Percentiles rank a stretch among this genome's conserved stretches.
phyloP scores from a whole-genome alignment of 2,888 invertebrate genomes.

The Aproaerema taeniolella region DNA sequence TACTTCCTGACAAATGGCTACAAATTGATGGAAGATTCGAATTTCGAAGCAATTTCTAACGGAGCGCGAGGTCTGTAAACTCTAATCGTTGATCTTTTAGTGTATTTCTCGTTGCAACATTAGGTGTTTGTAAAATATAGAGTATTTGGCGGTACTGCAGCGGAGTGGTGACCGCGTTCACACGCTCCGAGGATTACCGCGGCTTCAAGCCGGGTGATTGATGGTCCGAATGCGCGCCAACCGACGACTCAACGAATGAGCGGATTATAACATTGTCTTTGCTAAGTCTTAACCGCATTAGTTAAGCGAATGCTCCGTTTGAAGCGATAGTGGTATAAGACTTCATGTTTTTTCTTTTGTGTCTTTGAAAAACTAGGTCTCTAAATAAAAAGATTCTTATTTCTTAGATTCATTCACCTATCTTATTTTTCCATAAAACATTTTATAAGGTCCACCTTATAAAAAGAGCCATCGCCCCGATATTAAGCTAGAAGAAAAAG shows the following conservation, averaged over 20 bases:
- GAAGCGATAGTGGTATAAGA: no score
- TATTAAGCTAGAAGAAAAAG: no score
- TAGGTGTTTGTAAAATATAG: constrained; percentile 53
- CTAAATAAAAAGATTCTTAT: no score
- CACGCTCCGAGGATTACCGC: constrained; percentile 60
- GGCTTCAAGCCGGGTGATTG: constrained; percentile 60
- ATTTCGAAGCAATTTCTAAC: constrained; percentile 7
- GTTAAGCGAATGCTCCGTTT: no score
- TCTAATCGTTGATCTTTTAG: constrained; percentile 29
- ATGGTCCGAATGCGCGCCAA: constrained; percentile 50
- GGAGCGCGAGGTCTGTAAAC: constrained; percentile 6
- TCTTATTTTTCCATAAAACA: no score
- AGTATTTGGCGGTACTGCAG: constrained; percentile 31
- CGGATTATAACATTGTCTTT: constrained; percentile 54
- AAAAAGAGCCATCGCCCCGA: no score
- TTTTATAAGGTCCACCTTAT: no score
- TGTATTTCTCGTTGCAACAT: constrained; percentile 53
- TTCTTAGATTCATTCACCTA: no score
- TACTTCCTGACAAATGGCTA: constrained; percentile 26
- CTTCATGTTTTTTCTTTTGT: no score
- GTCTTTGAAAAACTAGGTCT: no score
- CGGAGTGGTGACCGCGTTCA: constrained; percentile 66
- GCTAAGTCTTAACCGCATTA: no score
- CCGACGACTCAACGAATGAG: constrained; percentile 39
- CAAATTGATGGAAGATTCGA: constrained; percentile 20